Base-by-base conservation (phyloP, 64 coral and sea anemone genomes). In the Catalaphyllia jardinei region DNA sequence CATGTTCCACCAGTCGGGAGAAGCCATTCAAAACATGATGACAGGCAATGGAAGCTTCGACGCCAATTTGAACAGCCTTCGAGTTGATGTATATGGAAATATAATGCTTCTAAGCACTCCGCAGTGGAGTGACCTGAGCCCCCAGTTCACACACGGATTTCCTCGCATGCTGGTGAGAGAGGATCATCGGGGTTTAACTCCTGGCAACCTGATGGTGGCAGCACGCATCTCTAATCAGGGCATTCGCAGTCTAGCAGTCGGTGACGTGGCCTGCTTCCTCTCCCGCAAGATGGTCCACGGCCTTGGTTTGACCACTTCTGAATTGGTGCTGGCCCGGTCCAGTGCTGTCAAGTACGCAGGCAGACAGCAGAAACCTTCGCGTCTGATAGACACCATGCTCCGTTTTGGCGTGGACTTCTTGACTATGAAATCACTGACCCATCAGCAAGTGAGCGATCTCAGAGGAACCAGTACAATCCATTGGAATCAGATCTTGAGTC, bases 351-450 rank as follows among this genome's bases (percentile, higher is more conserved):
- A 54, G 18, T 93, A 87, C 29, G 55, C 87, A 57, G 18, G 92
- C 0, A 75, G 84, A 5, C 31, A 22, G 15, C 65, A 93, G 54
- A 69, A 33, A 17, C 86, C 92, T 0, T 63, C 72, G 16, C 86
- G 87, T 14, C 69, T 93, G 10, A 35, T 93, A 10, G 92, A 93
- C 19, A 24, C 72, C 3, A 64, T 80, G 10, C 28, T 77, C 4
- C 19, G 87, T 1, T 93, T 82, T 19, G 92, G 92, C 0, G 4
- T 93, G 0, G 87, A 88, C 86, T 93, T 93, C 80, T 31, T 87
- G 2, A 89, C 86, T 4, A 80, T 88, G 50, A 67, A 0, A 62
- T 49, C 60, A 20, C 17, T 93, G 55, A 63, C 42, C 22, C 18
- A 27, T 1, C 75, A 80, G 15, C 38, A 69, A 24, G 46, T 73